phyloP scores from a whole-genome alignment of 2,888 invertebrate species.

The Mesorhabditis sp. region DNA sequence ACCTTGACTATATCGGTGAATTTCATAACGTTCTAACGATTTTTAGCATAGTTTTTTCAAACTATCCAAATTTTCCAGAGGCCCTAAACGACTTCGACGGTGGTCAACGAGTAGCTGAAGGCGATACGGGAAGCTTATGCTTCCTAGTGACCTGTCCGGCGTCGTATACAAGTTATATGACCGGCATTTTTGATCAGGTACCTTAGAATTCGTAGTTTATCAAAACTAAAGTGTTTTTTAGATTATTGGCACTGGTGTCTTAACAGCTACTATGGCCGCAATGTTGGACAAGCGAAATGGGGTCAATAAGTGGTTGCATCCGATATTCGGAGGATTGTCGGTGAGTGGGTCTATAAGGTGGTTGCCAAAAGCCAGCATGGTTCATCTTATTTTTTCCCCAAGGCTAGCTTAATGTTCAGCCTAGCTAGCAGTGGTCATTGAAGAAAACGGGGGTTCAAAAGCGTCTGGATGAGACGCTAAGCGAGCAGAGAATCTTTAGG shows the following conservation, averaged over 20 bases:
- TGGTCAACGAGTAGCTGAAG: constrained; percentile 47
- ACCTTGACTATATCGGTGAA: too few relatives aligned
- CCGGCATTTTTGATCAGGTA: constrained; percentile 10
- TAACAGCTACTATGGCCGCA: constrained; percentile 15
- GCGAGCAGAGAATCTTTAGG: too few relatives aligned
- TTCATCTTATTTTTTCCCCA: not conserved
- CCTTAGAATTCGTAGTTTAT: not conserved
- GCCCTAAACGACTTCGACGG: constrained; percentile 53
- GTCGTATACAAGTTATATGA: constrained; percentile 6
- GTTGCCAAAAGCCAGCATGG: not conserved
- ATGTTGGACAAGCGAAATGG: constrained; percentile 13
- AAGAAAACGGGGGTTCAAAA: too few relatives aligned
- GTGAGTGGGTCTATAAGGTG: constrained; percentile 9
- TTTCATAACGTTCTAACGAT: too few relatives aligned
- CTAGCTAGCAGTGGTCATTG: not conserved
- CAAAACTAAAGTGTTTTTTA: not conserved
- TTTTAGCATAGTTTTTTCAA: too few relatives aligned
- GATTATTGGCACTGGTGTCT: constrained; percentile 15
- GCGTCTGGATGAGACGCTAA: too few relatives aligned
- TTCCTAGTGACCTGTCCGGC: constrained; percentile 18
- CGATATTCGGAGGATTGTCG: constrained; percentile 14
- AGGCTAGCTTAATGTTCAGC: not conserved
- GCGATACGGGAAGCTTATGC: constrained; percentile 12
- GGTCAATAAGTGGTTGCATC: constrained; percentile 15
- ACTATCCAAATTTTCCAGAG: constrained; percentile 5